Base-by-base conservation (phyloP, 2,888 invertebrate genomes). In the Drosophila setosimentum region DNA sequence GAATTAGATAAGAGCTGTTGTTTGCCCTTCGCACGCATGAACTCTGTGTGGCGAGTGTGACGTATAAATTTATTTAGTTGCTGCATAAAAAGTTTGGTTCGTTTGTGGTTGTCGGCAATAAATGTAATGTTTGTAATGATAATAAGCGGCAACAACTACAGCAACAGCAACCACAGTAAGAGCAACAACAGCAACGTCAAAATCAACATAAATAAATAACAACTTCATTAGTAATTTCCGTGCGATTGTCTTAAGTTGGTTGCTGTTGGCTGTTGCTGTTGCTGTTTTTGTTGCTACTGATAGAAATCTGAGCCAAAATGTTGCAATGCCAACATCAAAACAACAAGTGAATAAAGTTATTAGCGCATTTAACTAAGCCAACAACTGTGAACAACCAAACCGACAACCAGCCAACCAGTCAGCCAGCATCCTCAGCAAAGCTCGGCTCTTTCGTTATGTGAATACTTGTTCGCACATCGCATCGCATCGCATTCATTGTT, bases 331-430 rank as follows among this genome's bases (percentile, higher is more conserved):
- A 82, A 49, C 74, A 70, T 55, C 61, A 73, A 74, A 74, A 67
- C 77, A 82, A 57, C 74, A 70, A 73, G 73, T 89, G 91, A 90
- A 87, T 89, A 81, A 87, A 87, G 91, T 90, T 91, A 87, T 87
- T 87, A 90, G 87, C 89, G 83, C 87, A 82, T 84, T 89, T 90
- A 90, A 84, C 78, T 82, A 78, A 74, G 83, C 72, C 89, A 89
- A 71, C 82, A 81, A 76, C 83, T 76, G 74, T 51, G 61, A 71
- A 68, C 64, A 57, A 65, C 74, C 27, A 37, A 37, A 29, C 54
- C 11, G n/a, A 50, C 29, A n/a, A 37, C 13, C 33, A 30, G 50
- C 40, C 21, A 53, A 29, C 16, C 32, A 40, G 27, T 21, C 21
- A 18, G 42, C 16, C 66, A 72, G 82, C 70, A 82, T 83, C 72